Percentiles rank a stretch among this genome's conserved stretches.
Conservation (phyloP, 2,113 vertebrate genomes). For the Raja brachyura region DNA sequence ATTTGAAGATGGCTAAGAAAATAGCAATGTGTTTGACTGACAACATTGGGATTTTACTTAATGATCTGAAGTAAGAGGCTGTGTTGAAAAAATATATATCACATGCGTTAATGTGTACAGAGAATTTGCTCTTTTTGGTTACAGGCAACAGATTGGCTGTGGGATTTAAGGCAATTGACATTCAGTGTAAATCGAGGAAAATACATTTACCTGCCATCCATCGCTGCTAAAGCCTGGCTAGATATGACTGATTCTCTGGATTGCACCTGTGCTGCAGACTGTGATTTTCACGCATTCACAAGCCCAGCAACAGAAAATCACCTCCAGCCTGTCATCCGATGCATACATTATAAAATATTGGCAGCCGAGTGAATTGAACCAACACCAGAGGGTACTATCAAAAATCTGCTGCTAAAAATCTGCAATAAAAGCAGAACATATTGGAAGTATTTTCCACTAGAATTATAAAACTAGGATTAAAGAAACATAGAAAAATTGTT, state of each 20-base stretch:
- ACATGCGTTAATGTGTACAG: neutral
- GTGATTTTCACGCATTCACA: neutral
- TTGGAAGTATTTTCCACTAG: no score
- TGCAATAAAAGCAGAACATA: no score
- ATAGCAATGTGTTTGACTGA: neutral
- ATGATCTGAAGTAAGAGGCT: neutral
- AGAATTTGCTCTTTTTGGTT: constrained; percentile 32
- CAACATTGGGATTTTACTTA: neutral
- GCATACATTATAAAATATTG: neutral
- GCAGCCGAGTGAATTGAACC: neutral
- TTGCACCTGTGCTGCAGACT: neutral
- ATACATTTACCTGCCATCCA: neutral
- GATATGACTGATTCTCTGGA: neutral
- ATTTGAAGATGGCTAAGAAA: neutral
- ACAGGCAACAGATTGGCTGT: constrained; percentile 8
- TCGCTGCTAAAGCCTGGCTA: neutral
- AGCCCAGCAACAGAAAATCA: neutral
- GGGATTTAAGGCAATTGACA: neutral
- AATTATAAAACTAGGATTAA: no score
- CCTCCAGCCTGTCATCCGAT: neutral
- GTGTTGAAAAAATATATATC: neutral
- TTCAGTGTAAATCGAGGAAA: neutral
- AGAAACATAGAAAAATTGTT: no score
- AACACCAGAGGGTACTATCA: neutral
- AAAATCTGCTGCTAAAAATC: no score